A percentile compares a stretch with the other conserved stretches of the same genome.
phyloP scores from a whole-genome alignment of 2,113 vertebrate species.

The Sylvia atricapilla region DNA sequence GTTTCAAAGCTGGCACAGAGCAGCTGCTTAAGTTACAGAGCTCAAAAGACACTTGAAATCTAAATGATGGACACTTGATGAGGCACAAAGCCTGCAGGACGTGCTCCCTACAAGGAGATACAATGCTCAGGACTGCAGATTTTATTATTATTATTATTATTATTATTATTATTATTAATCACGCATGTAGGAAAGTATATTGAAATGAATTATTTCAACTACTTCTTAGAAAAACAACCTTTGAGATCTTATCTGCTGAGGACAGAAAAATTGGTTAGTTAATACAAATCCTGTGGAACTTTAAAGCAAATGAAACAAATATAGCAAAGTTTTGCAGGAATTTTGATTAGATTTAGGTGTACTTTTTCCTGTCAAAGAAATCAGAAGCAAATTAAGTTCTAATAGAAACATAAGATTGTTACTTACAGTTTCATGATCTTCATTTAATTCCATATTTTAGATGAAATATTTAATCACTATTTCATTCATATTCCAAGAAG shows the following conservation, averaged over 20 bases:
- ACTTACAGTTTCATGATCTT: not conserved
- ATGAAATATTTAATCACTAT: not conserved
- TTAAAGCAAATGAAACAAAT: not conserved
- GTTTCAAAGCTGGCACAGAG: slow-evolving; percentile 3
- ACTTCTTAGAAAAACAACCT: not conserved
- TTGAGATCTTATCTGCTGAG: not conserved
- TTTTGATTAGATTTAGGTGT: not conserved
- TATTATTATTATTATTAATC: not conserved
- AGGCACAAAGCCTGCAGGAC: not conserved
- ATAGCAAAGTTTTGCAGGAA: not conserved
- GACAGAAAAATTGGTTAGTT: not conserved
- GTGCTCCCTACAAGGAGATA: not conserved
- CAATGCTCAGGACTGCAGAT: not conserved
- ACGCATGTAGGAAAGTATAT: not conserved
- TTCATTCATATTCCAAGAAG: not conserved
- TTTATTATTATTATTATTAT: not conserved
- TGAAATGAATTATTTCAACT: not conserved
- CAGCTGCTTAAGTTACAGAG: not conserved
- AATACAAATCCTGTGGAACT: not conserved
- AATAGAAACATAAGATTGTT: not conserved
- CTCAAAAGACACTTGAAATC: not conserved
- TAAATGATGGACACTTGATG: not conserved
- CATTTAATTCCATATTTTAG: not conserved
- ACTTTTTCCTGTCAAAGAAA: not conserved
- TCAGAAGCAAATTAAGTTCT: not conserved